Evolutionary conservation across 2,797 vertebrate genomes (phyloP), one percentile per base, ranked within the genome.

Genomic region (Anguilla megastoma): DNA sequence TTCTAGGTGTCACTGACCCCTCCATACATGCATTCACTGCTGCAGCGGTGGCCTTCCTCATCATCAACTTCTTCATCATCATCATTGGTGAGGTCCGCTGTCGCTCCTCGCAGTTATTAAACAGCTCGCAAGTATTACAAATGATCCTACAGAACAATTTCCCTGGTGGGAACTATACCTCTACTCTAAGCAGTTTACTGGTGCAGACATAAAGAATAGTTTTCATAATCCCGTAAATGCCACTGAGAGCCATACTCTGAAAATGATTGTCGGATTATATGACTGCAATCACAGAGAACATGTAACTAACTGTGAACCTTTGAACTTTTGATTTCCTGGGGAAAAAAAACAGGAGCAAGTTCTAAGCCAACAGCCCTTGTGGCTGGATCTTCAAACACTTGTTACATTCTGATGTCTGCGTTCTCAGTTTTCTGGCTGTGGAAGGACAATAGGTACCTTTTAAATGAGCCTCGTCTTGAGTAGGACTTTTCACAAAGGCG

Each of bases 21-120:
- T 86, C 87, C 85, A 60, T 89, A n/a, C 85, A 89, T n/a, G 90
- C 85, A 12, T 89, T 90, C 84, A 86, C 85, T 60, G 88, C 86
- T 41, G 88, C 80, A 41, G 86, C 88, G 2, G 66, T 89, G 85
- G 89, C 88, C 50, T 89, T 90, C 63, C 88, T 90, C 63, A 14
- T 89, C 86, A 89, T 90, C 87, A 90, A 90, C 76, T 27, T 66
- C 84, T 90, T 90, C 85, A 86, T 90, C 50, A 63, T 90, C 84
- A n/a, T 90, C 50, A 89, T 85, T 2, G 90, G 90, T 90, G 80
- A 87, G 87, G n/a, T 54, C 14, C 10, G 52, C 60, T 21, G 3
- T 16, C 36, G 10, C 60, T 7, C 9, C 12, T 36, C 6, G 36
- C 7, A 7, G 9, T 14, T 27, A 21, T 8, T 52, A n/a, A 56